Evolutionary conservation across 92 coral and sea anemone species (phyloP).

Genomic region (Zoanthus sansibaricus): DNA sequence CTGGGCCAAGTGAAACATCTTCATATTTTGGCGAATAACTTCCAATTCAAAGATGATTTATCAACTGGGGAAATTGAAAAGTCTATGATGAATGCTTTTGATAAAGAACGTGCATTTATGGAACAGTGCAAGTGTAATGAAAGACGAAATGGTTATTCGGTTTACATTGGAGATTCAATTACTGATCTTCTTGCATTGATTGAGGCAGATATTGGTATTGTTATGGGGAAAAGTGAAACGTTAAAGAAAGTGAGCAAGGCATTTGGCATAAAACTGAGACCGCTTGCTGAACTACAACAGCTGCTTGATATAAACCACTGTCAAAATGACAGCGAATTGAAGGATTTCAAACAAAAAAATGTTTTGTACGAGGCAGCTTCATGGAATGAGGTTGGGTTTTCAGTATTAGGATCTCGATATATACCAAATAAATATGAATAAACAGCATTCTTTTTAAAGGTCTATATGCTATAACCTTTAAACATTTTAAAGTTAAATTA

Average conservation of each 20-base stretch:
- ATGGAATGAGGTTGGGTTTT: slow-evolving; percentile 89
- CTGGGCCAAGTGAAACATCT: slow-evolving; percentile 78
- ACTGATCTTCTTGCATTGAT: slow-evolving; percentile 88
- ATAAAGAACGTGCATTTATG: slow-evolving; percentile 80
- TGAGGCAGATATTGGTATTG: slow-evolving; percentile 85
- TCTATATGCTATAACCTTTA: no score
- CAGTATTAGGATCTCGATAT: slow-evolving; percentile 73
- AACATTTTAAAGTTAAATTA: no score
- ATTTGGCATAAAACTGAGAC: slow-evolving; percentile 81
- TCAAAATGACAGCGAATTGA: neutral
- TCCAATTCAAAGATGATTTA: slow-evolving; percentile 69
- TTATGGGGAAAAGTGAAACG: slow-evolving; percentile 81
- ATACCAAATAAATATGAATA: slow-evolving; percentile 43
- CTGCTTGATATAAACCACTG: neutral
- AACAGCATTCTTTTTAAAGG: neutral
- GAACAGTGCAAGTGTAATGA: slow-evolving; percentile 56
- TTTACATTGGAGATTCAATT: slow-evolving; percentile 91
- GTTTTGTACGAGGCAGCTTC: slow-evolving; percentile 65
- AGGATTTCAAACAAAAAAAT: slow-evolving; percentile 44
- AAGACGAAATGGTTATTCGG: slow-evolving; percentile 60
- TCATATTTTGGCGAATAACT: slow-evolving; percentile 75
- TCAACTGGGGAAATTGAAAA: slow-evolving; percentile 77
- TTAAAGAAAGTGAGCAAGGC: slow-evolving; percentile 79
- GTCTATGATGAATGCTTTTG: slow-evolving; percentile 71
- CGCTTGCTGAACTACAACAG: slow-evolving; percentile 62